A percentile compares a stretch with the other conserved stretches of the same genome.
Conservation (phyloP, 2,113 vertebrate genomes). For the Eurypyga helias region DNA sequence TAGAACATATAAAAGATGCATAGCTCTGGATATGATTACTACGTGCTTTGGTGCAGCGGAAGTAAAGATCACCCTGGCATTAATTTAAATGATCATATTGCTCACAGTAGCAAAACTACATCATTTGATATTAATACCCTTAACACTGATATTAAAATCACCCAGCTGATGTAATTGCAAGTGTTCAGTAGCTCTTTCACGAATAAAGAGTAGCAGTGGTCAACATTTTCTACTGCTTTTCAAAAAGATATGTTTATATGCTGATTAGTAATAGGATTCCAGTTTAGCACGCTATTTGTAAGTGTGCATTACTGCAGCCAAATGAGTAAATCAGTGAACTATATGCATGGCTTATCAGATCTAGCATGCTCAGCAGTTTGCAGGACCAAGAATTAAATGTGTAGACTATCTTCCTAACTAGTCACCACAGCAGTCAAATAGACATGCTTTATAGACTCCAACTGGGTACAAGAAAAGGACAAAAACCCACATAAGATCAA, state of each 20-base stretch:
- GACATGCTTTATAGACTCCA: not conserved
- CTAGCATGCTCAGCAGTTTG: not conserved
- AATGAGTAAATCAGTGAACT: not conserved
- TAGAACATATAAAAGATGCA: not conserved
- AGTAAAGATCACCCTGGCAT: not conserved
- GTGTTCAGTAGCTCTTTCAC: not conserved
- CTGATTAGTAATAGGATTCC: not conserved
- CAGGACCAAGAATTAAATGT: not conserved
- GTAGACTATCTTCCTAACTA: not conserved
- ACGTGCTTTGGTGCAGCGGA: not conserved
- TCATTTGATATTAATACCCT: not conserved
- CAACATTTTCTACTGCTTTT: not conserved
- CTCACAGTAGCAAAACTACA: not conserved
- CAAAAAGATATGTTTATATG: not conserved
- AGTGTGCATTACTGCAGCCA: not conserved
- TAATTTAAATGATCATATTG: not conserved
- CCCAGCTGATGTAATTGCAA: not conserved
- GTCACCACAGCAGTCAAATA: not conserved
- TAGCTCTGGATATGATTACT: not conserved
- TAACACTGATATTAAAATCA: not conserved
- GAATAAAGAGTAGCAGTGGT: not conserved
- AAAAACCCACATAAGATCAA: accelerated
- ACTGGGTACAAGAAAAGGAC: not conserved
- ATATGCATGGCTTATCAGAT: not conserved
- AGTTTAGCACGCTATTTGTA: not conserved